Evolutionary conservation across 2,113 vertebrate genomes (phyloP).

Genomic region (Epinephelus lanceolatus): DNA sequence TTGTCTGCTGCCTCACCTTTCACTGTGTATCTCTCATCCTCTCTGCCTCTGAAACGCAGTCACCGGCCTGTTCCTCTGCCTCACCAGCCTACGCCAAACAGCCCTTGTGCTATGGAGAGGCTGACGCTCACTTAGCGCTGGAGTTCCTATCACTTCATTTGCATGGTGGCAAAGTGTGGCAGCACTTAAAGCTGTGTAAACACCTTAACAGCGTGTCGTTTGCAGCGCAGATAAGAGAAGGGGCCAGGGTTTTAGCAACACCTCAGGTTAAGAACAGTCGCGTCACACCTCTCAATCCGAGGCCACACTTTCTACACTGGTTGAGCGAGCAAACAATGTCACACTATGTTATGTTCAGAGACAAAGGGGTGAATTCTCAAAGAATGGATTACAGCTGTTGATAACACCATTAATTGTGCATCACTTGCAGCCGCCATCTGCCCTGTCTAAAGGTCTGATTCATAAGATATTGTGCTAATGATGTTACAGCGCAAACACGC

Average conservation of each 20-base stretch:
- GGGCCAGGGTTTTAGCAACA: conserved; percentile 39
- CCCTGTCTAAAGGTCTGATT: no score
- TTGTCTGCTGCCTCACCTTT: conserved; percentile 16
- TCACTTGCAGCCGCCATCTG: no score
- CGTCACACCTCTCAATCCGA: conserved; percentile 50
- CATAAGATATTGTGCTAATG: no score
- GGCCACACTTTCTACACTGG: conserved; percentile 30
- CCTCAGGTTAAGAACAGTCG: conserved; percentile 48
- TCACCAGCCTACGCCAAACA: conserved; percentile 47
- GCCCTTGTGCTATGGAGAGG: conserved; percentile 38
- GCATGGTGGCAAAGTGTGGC: conserved; percentile 10
- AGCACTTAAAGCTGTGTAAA: no score
- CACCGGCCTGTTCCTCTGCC: conserved; percentile 53
- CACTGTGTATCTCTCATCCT: conserved; percentile 7
- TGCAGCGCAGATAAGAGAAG: not conserved
- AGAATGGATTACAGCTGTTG: no score
- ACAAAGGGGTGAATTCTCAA: not conserved
- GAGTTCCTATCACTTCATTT: conserved; percentile 68
- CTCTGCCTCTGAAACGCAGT: conserved; percentile 42
- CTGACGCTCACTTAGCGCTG: conserved; percentile 49
- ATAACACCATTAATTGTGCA: no score
- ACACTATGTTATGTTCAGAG: conserved; percentile 17
- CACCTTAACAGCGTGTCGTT: not conserved
- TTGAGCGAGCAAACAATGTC: conserved; percentile 44
- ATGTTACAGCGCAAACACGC: no score